phyloP scores from a whole-genome alignment of 2,888 invertebrate genomes.

The Caenorhabditis angaria region DNA sequence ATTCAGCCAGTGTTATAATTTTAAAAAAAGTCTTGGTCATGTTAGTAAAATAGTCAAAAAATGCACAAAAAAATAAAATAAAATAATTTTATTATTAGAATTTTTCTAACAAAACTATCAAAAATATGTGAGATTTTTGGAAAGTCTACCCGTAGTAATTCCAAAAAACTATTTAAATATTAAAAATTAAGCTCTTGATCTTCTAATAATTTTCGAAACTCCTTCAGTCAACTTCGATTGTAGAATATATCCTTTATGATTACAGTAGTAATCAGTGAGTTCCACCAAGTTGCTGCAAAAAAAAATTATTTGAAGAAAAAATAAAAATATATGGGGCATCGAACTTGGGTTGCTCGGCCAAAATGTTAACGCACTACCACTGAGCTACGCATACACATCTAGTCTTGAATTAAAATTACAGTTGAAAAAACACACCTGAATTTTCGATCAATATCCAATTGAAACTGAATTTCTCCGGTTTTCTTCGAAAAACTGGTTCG shows the following conservation, averaged over 20 bases:
- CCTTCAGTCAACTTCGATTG: conserved; percentile 39
- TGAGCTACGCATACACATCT: neutral
- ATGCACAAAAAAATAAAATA: no score
- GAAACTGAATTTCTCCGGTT: conserved; percentile 25
- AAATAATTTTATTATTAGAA: no score
- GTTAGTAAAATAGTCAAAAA: no score
- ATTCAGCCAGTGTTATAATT: no score
- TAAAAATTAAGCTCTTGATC: neutral
- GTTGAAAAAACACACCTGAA: conserved; percentile 32
- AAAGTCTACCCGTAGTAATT: no score
- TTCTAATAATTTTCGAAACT: conserved; percentile 5
- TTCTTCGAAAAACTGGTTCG: conserved; percentile 22
- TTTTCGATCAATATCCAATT: conserved; percentile 27
- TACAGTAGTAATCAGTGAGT: conserved; percentile 50
- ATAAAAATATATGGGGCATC: neutral
- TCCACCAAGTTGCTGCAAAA: conserved; percentile 48
- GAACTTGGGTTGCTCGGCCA: neutral
- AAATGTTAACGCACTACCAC: neutral
- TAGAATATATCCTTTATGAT: conserved; percentile 48
- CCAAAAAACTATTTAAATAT: no score
- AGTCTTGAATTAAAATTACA: neutral
- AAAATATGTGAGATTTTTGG: no score
- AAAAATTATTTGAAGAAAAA: neutral
- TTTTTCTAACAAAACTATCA: no score
- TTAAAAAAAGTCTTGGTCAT: no score